Conservation (phyloP, 2,113 vertebrate genomes). For the Vanacampus margaritifer region DNA sequence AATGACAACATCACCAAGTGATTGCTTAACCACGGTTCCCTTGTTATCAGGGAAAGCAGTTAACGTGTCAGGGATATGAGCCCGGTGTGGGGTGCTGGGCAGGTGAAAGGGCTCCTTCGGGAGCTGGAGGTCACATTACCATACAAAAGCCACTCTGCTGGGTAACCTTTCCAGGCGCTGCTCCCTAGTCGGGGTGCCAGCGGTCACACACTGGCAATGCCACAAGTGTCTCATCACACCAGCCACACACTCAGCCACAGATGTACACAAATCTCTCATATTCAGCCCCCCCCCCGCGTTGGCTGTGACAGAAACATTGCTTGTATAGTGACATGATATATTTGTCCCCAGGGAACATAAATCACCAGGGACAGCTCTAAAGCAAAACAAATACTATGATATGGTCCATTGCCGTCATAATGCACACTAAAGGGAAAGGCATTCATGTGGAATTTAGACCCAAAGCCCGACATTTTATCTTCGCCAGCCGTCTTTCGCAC, state of each 20-base stretch:
- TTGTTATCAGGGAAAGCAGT: constrained; percentile 47
- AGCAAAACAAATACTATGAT: constrained; percentile 74
- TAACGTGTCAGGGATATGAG: constrained; percentile 55
- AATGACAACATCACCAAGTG: constrained; percentile 28
- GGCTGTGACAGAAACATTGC: constrained; percentile 61
- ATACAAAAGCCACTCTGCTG: constrained; percentile 74
- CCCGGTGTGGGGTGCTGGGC: constrained; percentile 42
- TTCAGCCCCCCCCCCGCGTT: constrained; percentile 46
- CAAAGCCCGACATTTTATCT: constrained; percentile 72
- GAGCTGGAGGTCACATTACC: constrained; percentile 72
- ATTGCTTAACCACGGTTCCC: constrained; percentile 24
- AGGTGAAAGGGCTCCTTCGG: constrained; percentile 64
- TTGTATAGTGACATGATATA: constrained; percentile 69
- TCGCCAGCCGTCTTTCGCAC: constrained; percentile 62
- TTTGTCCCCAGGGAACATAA: constrained; percentile 65
- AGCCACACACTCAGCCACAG: constrained; percentile 18
- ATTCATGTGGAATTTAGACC: constrained; percentile 72
- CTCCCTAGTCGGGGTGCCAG: constrained; percentile 63
- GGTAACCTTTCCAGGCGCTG: constrained; percentile 67
- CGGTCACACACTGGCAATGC: constrained; percentile 63
- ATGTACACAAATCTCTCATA: constrained; percentile 38
- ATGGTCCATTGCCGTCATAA: constrained; percentile 71
- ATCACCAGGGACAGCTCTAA: constrained; percentile 68
- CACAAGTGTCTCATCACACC: constrained; percentile 51
- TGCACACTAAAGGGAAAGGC: constrained; percentile 72